Percentiles rank a stretch among this genome's conserved stretches.
Evolutionary conservation across 2,888 invertebrate species (phyloP).

Genomic region (Xestia c-nigrum): DNA sequence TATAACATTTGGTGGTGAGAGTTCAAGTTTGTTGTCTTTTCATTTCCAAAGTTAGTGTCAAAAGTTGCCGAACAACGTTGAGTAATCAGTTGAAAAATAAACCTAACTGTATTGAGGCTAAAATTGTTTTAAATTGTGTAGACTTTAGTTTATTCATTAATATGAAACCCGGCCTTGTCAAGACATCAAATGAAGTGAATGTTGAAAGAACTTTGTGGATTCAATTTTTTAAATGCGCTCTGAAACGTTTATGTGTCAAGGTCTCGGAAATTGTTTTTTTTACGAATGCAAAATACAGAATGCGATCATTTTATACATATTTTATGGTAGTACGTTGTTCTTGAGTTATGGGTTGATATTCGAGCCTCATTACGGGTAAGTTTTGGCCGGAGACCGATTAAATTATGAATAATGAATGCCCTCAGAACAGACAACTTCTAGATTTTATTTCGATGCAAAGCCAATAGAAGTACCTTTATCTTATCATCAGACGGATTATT

Average conservation of each 20-base stretch:
- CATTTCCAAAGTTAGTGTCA: constrained; percentile 25
- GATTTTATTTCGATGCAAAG: constrained; percentile 12
- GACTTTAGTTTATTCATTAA: constrained; percentile 36
- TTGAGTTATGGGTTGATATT: constrained; percentile 13
- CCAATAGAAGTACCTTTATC: neutral
- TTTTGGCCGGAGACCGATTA: constrained; percentile 8
- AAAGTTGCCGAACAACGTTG: constrained; percentile 6
- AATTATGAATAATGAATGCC: constrained; percentile 33
- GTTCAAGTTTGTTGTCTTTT: constrained; percentile 15
- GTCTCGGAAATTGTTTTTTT: constrained; percentile 34
- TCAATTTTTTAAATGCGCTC: constrained; percentile 38
- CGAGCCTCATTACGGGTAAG: constrained; percentile 3
- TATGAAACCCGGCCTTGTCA: constrained; percentile 36
- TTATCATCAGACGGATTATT: constrained; percentile 6
- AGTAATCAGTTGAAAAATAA: constrained; percentile 38
- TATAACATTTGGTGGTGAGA: neutral
- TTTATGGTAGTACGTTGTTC: neutral
- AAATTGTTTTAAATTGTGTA: constrained; percentile 32
- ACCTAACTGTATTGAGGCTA: constrained; percentile 20
- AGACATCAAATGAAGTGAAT: constrained; percentile 41
- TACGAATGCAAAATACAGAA: constrained; percentile 8
- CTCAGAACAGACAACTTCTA: neutral
- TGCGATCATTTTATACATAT: constrained; percentile 12
- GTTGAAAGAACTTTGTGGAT: constrained; percentile 38
- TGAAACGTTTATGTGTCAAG: constrained; percentile 37